phyloP scores from a whole-genome alignment of 2,888 invertebrate genomes.

The Drosophila greeni region DNA sequence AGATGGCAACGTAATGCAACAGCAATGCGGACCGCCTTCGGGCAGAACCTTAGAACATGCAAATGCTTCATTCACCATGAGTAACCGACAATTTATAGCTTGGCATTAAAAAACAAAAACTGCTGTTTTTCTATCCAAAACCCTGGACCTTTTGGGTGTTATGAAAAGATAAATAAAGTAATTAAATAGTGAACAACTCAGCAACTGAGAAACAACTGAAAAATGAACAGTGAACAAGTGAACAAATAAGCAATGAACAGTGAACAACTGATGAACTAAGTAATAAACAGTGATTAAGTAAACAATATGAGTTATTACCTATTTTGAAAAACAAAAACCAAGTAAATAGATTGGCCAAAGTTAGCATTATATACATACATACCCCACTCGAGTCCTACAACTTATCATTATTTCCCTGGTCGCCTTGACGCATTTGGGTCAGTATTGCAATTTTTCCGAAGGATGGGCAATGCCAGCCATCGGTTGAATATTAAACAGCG shows the following conservation, averaged over 20 bases:
- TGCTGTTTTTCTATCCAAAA: not conserved
- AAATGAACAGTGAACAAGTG: not conserved
- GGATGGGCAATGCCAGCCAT: not conserved
- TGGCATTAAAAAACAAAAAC: not conserved
- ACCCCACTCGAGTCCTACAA: not conserved
- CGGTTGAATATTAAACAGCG: not conserved
- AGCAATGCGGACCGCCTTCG: constrained; percentile 27
- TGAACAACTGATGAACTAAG: not conserved
- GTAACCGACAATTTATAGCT: constrained; percentile 19
- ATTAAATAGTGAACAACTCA: too few relatives aligned
- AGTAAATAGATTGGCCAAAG: too few relatives aligned
- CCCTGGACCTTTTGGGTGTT: not conserved
- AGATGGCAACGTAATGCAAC: constrained; percentile 12
- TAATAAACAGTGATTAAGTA: too few relatives aligned
- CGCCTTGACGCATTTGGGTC: not conserved
- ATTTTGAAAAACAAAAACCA: not conserved
- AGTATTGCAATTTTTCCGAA: not conserved
- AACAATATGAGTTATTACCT: too few relatives aligned
- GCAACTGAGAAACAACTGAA: not conserved
- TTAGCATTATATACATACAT: not conserved
- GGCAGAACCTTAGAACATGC: constrained; percentile 25
- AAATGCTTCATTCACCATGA: constrained; percentile 9
- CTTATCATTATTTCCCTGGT: not conserved
- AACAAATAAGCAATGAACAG: not conserved
- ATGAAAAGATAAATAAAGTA: not conserved